phyloP scores from a whole-genome alignment of 2,797 vertebrate genomes.

The Liparis tanakae region DNA sequence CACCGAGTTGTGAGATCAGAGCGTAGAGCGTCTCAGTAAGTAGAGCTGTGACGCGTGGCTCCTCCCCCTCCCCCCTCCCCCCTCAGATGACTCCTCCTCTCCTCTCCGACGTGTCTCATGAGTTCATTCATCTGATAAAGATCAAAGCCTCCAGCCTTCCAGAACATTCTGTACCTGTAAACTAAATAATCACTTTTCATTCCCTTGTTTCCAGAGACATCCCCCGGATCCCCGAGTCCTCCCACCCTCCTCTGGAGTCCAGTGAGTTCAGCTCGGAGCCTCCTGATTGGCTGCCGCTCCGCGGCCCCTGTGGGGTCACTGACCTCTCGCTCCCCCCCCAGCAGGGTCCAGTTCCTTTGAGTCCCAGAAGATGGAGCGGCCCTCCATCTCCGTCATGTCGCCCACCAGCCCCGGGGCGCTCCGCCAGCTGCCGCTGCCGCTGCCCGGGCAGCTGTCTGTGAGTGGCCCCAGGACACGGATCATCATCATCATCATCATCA shows the following conservation, averaged over 20 bases:
- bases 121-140: constrained; percentile 39
- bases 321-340: constrained; percentile 33
- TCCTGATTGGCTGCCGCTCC: neutral
- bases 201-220: constrained; percentile 88
- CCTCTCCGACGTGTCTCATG: too few relatives aligned
- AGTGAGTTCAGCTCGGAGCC: constrained; percentile 85
- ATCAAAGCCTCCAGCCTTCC: too few relatives aligned
- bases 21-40: constrained; percentile 92
- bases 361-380: constrained; percentile 98
- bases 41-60: constrained; percentile 65
- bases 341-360: constrained; percentile 98
- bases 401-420: constrained; percentile 96
- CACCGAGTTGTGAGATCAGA: constrained; percentile 89
- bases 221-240: constrained; percentile 95
- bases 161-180: neutral
- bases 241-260: constrained; percentile 96
- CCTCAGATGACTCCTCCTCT: too few relatives aligned
- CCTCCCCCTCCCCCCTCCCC: too few relatives aligned
- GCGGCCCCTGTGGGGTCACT: too few relatives aligned
- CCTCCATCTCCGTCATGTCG: constrained; percentile 98
- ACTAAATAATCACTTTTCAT: neutral
- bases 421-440: constrained; percentile 91
- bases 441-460: constrained; percentile 97
- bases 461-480: too few relatives aligned
- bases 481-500: too few relatives aligned